Conservation (phyloP, 2,797 vertebrate species). For the Amblyraja radiata region DNA sequence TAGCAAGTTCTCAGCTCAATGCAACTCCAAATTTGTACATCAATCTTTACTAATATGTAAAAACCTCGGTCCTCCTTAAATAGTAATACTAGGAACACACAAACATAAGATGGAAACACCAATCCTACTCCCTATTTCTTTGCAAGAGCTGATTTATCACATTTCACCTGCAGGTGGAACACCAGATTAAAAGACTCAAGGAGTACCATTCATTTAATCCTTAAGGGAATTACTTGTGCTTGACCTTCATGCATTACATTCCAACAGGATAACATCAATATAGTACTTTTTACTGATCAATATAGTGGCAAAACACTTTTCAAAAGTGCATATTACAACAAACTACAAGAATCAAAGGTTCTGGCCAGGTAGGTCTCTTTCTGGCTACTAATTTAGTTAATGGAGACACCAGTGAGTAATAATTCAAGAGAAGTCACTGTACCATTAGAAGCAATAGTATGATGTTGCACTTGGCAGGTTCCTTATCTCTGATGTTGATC, state of each 20-base stretch:
- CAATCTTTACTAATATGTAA: not conserved
- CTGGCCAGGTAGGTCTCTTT: not conserved
- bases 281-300: not conserved
- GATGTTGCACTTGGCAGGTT: not conserved
- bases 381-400: not conserved
- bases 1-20: no score
- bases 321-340: not conserved
- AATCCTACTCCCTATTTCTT: not conserved
- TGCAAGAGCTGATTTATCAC: not conserved
- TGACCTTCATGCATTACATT: not conserved
- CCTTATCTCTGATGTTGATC: not conserved
- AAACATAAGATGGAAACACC: not conserved
- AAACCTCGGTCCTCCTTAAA: not conserved
- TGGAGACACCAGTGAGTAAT: not conserved
- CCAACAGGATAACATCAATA: not conserved
- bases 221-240: not conserved
- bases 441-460: conserved; percentile 30
- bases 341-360: not conserved
- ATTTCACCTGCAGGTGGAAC: not conserved
- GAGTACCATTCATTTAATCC: not conserved
- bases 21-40: not conserved
- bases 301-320: not conserved
- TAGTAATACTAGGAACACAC: not conserved
- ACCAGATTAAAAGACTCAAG: not conserved
- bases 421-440: not conserved